Base-by-base conservation (phyloP, 2,797 vertebrate species). In the Pipistrellus pygmaeus region DNA sequence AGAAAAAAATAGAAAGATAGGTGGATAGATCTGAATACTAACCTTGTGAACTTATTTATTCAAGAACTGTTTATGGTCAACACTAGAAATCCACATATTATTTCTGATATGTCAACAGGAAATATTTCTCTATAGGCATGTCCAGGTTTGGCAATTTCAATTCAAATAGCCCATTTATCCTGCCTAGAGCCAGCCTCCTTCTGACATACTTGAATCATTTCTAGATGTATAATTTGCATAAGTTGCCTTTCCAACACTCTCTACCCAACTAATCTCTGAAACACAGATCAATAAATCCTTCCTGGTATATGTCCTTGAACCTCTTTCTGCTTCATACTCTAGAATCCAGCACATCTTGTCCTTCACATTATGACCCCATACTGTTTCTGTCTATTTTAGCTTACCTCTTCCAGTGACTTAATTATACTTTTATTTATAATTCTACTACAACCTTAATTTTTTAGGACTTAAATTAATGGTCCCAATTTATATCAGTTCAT, bases 91-190 rank as follows among this genome's bases (percentile, higher is more conserved):
- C 32, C 18, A 66, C 8, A 55, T 69, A 25, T 51, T 80, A 41
- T 88, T 95, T 17, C 48, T 76, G 55, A 72, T 75, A 32, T 38
- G 15, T 83, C 55, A 69, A 55, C 27, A 84, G 48, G 44, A 83
- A 89, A 90, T 71, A 69, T 14, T 57, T 73, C 60, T 64, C 44
- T 83, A 20, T 18, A 81, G n/a, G 55, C 23, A 53, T 66, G 32
- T 87, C 71, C 57, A 87, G 21, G 5, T 85, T 76, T 85, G 60
- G 4, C 71, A 41, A 92, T 90, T 90, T 94, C 41, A 69, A 73
- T 88, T 92, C 68, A 92, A 68, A 92, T 72, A 55, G 25, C 5
- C 30, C 35, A 72, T 76, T 90, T 68, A 53, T 88, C 32, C 18
- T 88, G 13, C 27, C 71, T 85, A 2, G 1, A 76, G 48, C 6